Percentiles rank a stretch among this genome's conserved stretches.
phyloP scores from a whole-genome alignment of 2,797 vertebrate species.

The Morelia viridis region DNA sequence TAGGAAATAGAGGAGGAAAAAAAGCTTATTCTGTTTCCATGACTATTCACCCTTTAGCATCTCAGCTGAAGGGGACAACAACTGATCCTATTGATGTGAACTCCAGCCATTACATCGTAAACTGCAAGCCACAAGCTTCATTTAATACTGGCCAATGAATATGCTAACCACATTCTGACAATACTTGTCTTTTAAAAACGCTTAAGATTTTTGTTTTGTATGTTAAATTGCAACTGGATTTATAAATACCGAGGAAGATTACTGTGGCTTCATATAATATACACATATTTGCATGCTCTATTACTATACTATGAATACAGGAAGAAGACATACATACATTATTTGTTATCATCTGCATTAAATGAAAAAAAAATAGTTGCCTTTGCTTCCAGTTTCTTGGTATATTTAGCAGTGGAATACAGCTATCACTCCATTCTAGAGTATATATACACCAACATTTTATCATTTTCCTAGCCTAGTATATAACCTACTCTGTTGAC shows the following conservation, averaged over 20 bases:
- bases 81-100: slow-evolving; percentile 19
- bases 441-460: background rate
- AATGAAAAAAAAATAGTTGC: background rate
- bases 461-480: background rate
- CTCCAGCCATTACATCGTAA: background rate
- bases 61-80: slow-evolving; percentile 17
- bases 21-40: background rate
- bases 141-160: slow-evolving; percentile 9
- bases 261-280: background rate
- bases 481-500: background rate
- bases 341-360: background rate
- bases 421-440: background rate
- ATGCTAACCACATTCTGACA: slow-evolving; percentile 12
- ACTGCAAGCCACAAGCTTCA: background rate
- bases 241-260: background rate
- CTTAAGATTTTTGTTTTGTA: background rate
- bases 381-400: background rate
- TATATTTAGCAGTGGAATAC: background rate
- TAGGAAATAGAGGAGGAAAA: slow-evolving; percentile 21
- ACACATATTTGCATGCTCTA: background rate
- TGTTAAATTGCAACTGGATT: background rate
- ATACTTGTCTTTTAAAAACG: background rate
- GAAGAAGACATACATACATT: background rate
- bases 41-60: background rate
- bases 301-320: background rate